These are phyloP conservation scores for Petroica traversi DNA, from an alignment of 2,113 vertebrate genomes.

Conservation along the genomic window DNA sequence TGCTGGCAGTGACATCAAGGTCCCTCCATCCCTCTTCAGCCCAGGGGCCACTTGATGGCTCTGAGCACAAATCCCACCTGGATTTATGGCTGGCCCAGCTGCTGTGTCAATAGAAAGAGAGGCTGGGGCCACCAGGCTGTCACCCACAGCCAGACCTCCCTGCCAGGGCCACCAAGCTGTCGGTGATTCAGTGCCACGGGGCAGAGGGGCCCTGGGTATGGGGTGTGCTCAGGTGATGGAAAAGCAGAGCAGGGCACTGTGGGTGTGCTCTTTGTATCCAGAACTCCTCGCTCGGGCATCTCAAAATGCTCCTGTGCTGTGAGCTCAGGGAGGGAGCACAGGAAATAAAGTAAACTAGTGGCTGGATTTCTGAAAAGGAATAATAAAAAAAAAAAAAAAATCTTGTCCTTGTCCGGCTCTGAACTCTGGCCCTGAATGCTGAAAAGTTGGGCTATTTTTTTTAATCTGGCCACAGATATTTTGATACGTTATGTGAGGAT, in stretches of 20 bases:
- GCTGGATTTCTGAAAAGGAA: background rate
- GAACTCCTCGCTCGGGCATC: background rate
- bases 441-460: background rate
- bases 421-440: background rate
- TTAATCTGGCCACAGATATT: background rate
- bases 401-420: background rate
- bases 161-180: background rate
- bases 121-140: background rate
- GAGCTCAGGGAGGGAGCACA: background rate
- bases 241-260: background rate
- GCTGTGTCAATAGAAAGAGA: background rate
- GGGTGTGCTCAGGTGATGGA: background rate
- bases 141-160: background rate
- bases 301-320: background rate
- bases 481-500: background rate
- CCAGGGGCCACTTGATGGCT: background rate
- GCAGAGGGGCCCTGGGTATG: background rate
- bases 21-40: conserved; percentile 25
- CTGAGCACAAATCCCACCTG: background rate
- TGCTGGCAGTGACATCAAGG: background rate
- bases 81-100: background rate
- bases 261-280: rapidly evolving
- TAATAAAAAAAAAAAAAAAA: background rate
- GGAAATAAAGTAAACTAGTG: background rate
- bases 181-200: background rate